These are phyloP conservation scores for Ommatoiulus sabulosus DNA, from an alignment of 2,888 invertebrate species.

Conservation along the genomic window DNA sequence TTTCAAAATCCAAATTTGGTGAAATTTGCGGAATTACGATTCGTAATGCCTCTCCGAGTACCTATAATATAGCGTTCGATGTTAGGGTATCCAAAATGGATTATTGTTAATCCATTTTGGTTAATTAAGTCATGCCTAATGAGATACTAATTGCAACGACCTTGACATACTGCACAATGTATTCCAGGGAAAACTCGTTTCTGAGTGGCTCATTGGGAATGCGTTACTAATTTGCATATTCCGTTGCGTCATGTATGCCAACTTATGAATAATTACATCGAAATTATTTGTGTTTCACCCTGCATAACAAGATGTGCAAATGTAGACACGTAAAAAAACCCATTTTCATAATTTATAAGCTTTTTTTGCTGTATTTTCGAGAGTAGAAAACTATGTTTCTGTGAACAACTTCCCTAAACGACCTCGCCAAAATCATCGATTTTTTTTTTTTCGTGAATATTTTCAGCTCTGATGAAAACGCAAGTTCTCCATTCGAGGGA, in stretches of 20 bases:
- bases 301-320: not conserved
- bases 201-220: not conserved
- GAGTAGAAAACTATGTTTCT: not conserved
- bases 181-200: not conserved
- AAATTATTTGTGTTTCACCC: not conserved
- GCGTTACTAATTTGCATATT: not conserved
- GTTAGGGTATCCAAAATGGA: too few species aligned
- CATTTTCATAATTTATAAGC: not conserved
- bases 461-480: constrained; percentile 54
- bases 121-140: too few species aligned
- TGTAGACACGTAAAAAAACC: not conserved
- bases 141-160: not conserved
- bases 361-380: not conserved
- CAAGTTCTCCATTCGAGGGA: constrained; percentile 44
- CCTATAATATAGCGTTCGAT: too few species aligned
- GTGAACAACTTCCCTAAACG: not conserved
- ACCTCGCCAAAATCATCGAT: not conserved
- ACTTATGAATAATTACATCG: not conserved
- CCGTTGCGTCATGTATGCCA: not conserved
- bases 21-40: too few species aligned
- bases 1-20: too few species aligned
- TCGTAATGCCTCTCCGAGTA: too few species aligned
- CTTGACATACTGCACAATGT: not conserved
- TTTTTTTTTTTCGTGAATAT: not conserved
- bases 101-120: too few species aligned